Conservation (phyloP, 1,140 invertebrate species). For the Aphaenogaster rudis region DNA sequence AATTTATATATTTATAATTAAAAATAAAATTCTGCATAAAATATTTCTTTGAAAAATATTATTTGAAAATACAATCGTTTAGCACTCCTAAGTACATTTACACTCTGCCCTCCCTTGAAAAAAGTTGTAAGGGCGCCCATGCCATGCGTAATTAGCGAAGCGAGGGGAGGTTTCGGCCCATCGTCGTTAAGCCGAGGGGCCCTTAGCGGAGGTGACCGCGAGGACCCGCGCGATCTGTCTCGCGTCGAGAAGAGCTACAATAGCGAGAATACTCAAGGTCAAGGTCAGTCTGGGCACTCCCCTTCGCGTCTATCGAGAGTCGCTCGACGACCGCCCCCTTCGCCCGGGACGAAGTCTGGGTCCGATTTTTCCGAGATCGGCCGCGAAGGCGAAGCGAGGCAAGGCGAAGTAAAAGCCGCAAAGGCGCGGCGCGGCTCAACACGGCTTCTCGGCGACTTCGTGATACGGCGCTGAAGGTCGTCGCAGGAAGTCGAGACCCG, state of each 20-base stretch:
- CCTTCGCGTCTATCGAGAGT: conserved; percentile 44
- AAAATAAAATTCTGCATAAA: too few relatives aligned
- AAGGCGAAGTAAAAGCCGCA: conserved; percentile 37
- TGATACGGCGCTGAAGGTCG: conserved; percentile 73
- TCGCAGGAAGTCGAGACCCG: conserved; percentile 70
- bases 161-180: neutral
- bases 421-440: neutral
- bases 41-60: too few relatives aligned
- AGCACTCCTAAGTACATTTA: too few relatives aligned
- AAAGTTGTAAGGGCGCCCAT: too few relatives aligned
- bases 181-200: neutral
- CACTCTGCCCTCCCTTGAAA: too few relatives aligned
- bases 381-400: neutral
- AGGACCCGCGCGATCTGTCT: neutral
- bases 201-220: neutral
- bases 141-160: neutral
- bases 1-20: too few relatives aligned
- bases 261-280: conserved; percentile 53
- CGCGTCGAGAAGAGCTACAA: conserved; percentile 32
- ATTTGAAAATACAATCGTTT: too few relatives aligned
- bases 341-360: neutral
- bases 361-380: conserved; percentile 42
- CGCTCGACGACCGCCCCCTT: neutral
- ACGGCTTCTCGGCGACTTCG: conserved; percentile 67
- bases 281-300: conserved; percentile 56